phyloP scores from a whole-genome alignment of 1,140 invertebrate species.

The Heliothis virescens region DNA sequence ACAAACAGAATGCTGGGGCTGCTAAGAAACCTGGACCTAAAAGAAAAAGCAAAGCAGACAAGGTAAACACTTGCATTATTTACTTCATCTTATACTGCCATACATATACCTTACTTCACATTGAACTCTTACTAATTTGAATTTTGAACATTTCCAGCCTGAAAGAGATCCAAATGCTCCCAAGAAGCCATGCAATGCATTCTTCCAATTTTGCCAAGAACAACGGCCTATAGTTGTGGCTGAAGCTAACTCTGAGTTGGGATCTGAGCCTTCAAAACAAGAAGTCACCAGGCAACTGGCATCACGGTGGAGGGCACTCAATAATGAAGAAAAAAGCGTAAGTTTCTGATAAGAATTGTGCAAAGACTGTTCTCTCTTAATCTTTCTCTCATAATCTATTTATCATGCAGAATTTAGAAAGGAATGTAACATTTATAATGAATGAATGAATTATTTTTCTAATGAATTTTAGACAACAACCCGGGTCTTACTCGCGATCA shows the following conservation, averaged over 20 bases:
- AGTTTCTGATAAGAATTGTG: conserved; percentile 13
- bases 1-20: conserved; percentile 72
- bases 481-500: too few relatives aligned
- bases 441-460: too few relatives aligned
- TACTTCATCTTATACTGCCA: too few relatives aligned
- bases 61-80: conserved; percentile 63
- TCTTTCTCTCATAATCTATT: too few relatives aligned
- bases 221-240: conserved; percentile 91
- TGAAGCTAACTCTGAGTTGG: conserved; percentile 87
- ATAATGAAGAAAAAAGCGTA: conserved; percentile 90
- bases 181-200: conserved; percentile 92
- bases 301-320: conserved; percentile 90
- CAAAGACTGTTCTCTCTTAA: too few relatives aligned
- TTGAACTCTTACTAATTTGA: too few relatives aligned
- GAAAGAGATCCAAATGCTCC: conserved; percentile 92
- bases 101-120: too few relatives aligned
- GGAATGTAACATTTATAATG: too few relatives aligned
- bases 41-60: conserved; percentile 85
- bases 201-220: conserved; percentile 93
- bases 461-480: too few relatives aligned
- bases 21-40: conserved; percentile 79
- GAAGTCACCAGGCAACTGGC: conserved; percentile 91
- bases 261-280: conserved; percentile 91
- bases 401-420: too few relatives aligned
- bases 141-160: conserved; percentile 58